Base-by-base conservation (phyloP, 2,797 vertebrate genomes). In the Eidolon dupreanum region DNA sequence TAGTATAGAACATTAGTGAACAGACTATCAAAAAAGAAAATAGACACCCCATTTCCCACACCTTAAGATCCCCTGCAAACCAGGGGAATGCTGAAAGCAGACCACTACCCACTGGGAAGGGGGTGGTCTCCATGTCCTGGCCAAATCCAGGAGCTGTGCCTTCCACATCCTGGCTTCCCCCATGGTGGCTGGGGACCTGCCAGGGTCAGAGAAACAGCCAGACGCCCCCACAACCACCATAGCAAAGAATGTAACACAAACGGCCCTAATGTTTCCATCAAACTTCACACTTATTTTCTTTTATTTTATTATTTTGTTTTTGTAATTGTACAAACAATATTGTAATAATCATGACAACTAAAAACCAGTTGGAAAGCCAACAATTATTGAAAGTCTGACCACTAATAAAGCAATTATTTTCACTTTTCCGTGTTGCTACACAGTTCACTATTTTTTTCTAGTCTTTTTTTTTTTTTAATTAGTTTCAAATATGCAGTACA, bases 231-330 rank as follows among this genome's bases (percentile, higher is more conserved):
- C 57, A 86, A 59, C 26, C 49, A 38, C 38, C 74, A 65, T 19
- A 73, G 59, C 63, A 41, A 65, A 73, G 49, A 49, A 83, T 12
- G 11, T 31, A n/a, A n/a, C 36, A 46, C 43, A 53, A 74, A 61
- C 16, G 26, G n/a, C 33, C 49, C 36, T 41, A 65, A 43, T 24
- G 51, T 59, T 75, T 26, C 4, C 12, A 8, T 85, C 36, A 33
- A 81, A 82, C 43, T 89, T 94, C 68, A 89, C 74, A 63, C 15
- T 81, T 61, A 68, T 7, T 89, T 78, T 74, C 87, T 74, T 78
- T 84, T 41, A 88, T 73, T 88, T 91, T 83, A 79, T 57, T 66
- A 88, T 73, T 88, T 91, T 83, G 74, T 57, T 66, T 33, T 51
- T 66, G 65, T 46, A 51, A 93, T 57, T 59, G 49, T 65, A 86